phyloP scores from a whole-genome alignment of 2,797 vertebrate genomes.

The Molothrus ater region DNA sequence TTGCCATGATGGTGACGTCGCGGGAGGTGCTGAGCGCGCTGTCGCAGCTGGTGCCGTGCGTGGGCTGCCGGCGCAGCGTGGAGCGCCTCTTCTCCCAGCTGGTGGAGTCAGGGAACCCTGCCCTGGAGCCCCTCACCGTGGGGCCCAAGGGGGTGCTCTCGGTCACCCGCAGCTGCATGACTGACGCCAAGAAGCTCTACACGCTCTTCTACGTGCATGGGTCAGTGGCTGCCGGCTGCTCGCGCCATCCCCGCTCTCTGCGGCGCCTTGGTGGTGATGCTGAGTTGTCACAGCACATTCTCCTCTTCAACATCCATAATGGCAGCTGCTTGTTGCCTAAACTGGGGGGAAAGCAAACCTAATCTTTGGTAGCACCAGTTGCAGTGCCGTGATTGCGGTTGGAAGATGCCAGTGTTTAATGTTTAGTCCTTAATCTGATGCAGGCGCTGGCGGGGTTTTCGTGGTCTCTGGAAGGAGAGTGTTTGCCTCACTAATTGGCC shows the following conservation, averaged over 20 bases:
- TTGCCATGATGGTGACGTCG: conserved; percentile 93
- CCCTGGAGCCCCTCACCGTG: conserved; percentile 92
- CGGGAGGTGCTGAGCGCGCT: conserved; percentile 89
- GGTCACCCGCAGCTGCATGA: conserved; percentile 88
- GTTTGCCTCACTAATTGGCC: not conserved
- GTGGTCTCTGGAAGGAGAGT: not conserved
- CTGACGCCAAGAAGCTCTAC: conserved; percentile 92
- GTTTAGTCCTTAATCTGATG: not conserved
- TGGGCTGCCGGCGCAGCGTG: conserved; percentile 95
- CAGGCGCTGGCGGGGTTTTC: fast-evolving
- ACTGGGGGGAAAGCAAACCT: not conserved
- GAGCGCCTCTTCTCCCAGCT: conserved; percentile 95
- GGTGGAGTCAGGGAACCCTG: conserved; percentile 91
- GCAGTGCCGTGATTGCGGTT: not conserved
- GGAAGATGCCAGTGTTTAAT: not conserved
- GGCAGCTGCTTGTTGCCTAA: not conserved
- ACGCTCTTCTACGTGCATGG: conserved; percentile 95
- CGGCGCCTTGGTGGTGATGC: not conserved
- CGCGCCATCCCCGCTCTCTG: fast-evolving
- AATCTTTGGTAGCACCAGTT: not conserved
- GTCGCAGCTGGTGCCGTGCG: conserved; percentile 93
- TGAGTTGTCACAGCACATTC: fast-evolving
- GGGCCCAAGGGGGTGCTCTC: conserved; percentile 91
- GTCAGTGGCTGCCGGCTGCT: conserved; percentile 72
- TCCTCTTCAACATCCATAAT: not conserved